A percentile compares a stretch with the other conserved stretches of the same genome.
Conservation (phyloP, 2,113 vertebrate genomes). For the Ammospiza nelsoni region DNA sequence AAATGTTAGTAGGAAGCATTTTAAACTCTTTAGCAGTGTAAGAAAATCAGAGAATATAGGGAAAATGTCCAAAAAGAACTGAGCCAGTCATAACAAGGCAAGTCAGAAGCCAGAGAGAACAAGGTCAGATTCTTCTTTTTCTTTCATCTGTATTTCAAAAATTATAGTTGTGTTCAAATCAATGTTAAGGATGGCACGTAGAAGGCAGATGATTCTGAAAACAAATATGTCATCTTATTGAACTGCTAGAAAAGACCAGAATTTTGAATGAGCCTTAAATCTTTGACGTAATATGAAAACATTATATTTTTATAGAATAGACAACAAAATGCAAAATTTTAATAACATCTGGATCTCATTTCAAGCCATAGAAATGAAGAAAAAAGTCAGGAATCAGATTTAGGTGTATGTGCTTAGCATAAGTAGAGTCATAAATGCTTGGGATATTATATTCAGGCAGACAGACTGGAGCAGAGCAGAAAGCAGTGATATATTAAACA, state of each 20-base stretch:
- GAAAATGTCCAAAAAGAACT: neutral
- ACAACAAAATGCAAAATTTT: constrained; percentile 4
- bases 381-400: neutral
- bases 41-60: neutral
- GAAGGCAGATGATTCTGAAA: neutral
- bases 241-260: neutral
- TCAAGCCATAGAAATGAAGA: neutral
- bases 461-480: neutral
- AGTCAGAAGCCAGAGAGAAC: neutral
- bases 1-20: neutral
- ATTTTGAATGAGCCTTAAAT: neutral
- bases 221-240: neutral
- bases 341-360: constrained; percentile 1
- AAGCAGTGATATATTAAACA: neutral
- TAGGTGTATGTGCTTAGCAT: neutral
- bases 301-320: neutral
- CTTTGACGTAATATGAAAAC: neutral
- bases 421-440: neutral
- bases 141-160: neutral
- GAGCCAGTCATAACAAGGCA: neutral
- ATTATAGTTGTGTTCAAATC: neutral
- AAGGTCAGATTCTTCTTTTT: neutral
- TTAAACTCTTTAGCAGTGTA: neutral
- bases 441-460: neutral
- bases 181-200: neutral